Evolutionary conservation across 2,797 vertebrate genomes (phyloP).

Genomic region (Cheirogaleus major): DNA sequence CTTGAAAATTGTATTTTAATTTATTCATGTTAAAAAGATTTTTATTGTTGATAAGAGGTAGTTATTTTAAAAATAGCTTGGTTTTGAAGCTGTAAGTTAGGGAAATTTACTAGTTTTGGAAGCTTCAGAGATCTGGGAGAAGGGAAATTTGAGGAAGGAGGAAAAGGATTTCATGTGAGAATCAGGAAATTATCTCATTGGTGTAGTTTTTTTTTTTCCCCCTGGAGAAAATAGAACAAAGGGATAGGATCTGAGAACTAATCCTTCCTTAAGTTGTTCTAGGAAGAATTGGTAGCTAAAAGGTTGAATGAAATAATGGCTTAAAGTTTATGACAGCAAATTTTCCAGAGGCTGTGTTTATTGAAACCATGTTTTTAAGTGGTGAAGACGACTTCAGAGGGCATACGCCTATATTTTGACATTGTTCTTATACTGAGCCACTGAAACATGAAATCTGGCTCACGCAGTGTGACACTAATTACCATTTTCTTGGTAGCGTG

Average conservation of each 20-base stretch:
- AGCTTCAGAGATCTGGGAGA: neutral
- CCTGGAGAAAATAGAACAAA: slow-evolving; percentile 1
- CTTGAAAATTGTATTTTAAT: slow-evolving; percentile 32
- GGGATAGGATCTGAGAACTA: neutral
- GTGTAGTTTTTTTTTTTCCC: neutral
- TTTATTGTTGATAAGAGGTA: slow-evolving; percentile 8
- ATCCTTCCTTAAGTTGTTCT: neutral
- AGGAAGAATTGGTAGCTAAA: neutral
- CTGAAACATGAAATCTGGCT: neutral
- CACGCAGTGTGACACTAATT: neutral
- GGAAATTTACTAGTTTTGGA: neutral
- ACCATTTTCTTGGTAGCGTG: neutral
- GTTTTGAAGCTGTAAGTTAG: slow-evolving; percentile 20
- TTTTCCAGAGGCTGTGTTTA: neutral
- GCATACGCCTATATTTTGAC: neutral
- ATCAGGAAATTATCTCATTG: neutral
- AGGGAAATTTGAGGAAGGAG: neutral
- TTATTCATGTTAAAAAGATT: neutral
- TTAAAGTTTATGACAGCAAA: neutral
- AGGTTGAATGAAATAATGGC: neutral
- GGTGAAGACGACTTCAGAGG: neutral
- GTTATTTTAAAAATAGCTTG: slow-evolving; percentile 11
- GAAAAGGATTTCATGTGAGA: slow-evolving; percentile 38
- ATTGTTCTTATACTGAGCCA: neutral
- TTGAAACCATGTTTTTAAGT: neutral